Evolutionary conservation across 2,888 invertebrate genomes (phyloP), one percentile per base, ranked within the genome.

Genomic region (Meganola albula): DNA sequence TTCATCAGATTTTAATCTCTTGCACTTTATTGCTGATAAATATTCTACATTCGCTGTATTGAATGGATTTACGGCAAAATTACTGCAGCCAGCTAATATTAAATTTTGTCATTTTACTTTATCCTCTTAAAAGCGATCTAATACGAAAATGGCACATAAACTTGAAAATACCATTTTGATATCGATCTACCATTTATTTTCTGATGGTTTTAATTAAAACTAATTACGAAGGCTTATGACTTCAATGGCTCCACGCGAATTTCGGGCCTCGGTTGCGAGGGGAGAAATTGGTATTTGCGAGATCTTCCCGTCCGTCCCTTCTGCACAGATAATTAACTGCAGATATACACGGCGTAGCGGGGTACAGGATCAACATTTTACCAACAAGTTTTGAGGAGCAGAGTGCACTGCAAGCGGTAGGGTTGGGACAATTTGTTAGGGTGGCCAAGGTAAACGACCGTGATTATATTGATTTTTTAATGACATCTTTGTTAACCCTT

Each of bases 301-400:
- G 57, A 64, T 69, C 71, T 73, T 72, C 70, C 70, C 72, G 62
- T 56, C 48, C 57, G 61, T 60, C 67, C 71, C 76, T 80, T 74
- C 64, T 49, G 48, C 68, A 64, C 55, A 77, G 82, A 80, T 82
- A 84, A 83, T 83, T 83, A 84, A 84, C 83, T 82, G 75, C 75
- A 82, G 80, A 78, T 80, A 82, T 16, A 16, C 16, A 16, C 20
- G 64, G 62, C 68, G 28, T 21, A 34, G 34, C 40, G 58, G 67
- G 72, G 71, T 62, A 62, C 58, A 58, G 66, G 72, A 76, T 76
- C 74, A 75, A 79, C n/a, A 75, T 74, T 80, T 77, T 75, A 74
- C 70, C 73, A 71, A 68, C 72, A 66, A 73, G 71, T 76, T 76
- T 82, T 79, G 71, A 75, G 79, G 65, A 74, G 72, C 67, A 62